These are phyloP conservation scores for Arge pagana DNA, from an alignment of 2,888 invertebrate species.

Conservation along the genomic window DNA sequence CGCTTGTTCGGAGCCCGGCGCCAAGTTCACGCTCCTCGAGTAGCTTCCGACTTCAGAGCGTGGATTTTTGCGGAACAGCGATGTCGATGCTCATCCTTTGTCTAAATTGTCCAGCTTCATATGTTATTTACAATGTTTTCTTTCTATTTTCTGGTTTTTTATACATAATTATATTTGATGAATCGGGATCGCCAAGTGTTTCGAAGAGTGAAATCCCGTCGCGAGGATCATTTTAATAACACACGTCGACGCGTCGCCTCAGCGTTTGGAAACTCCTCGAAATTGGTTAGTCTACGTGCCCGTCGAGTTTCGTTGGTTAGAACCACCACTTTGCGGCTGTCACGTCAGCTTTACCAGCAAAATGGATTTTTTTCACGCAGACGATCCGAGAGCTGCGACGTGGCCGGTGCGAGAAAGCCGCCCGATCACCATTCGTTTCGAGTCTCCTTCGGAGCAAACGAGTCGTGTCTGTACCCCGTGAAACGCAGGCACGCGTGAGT, in stretches of 20 bases:
- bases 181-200: neutral
- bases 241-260: neutral
- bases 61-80: conserved; percentile 10
- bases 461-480: no score
- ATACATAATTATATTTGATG: conserved; percentile 22
- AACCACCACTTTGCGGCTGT: conserved; percentile 1
- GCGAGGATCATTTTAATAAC: no score
- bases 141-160: conserved; percentile 26
- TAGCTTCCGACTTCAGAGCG: conserved; percentile 39
- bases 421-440: no score
- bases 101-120: conserved; percentile 45
- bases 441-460: no score
- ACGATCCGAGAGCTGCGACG: no score
- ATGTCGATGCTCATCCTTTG: conserved; percentile 40
- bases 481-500: no score
- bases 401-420: no score
- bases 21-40: conserved; percentile 23
- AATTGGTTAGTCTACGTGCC: conserved; percentile 8
- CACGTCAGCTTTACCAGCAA: no score
- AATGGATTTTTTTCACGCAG: no score
- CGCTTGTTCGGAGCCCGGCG: neutral
- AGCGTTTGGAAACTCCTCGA: conserved; percentile 1
- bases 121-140: conserved; percentile 34
- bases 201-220: neutral
- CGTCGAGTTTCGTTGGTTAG: conserved; percentile 8